Evolutionary conservation across 92 coral and sea anemone genomes (phyloP), one percentile per base, ranked within the genome.

Genomic region (Ricordea florida): DNA sequence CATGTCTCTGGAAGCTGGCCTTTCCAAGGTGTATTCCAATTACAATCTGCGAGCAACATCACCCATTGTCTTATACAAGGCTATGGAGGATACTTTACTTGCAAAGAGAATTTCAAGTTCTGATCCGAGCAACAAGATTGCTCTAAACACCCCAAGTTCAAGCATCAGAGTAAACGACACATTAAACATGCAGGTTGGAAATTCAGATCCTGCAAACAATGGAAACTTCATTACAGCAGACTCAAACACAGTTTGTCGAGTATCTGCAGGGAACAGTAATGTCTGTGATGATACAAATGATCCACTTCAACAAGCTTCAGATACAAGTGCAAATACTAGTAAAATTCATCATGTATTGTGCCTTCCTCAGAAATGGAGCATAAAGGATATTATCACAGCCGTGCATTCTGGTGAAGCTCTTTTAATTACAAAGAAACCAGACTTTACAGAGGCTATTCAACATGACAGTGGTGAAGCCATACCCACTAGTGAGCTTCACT

Each of bases 41-140:
- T 76, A 81, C 59, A 87, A 85, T 43, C 76, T 91, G 56, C 91
- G 97, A 16, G 81, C 82, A 51, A 91, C 97, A n/a, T 87, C 93
- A 16, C 90, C 93, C 2, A 84, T 83, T 33, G 80, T 87, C 24
- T 66, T 91, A n/a, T 88, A 81, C 35, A 87, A 89, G 46, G 93
- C 93, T 14, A 87, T 86, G 68, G 73, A 69, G 17, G 79, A 64
- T 31, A 40, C 35, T n/a, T 36, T 40, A 45, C 82, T 53, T 23
- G 36, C 57, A 36, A 42, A 60, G 22, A 50, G 44, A 3, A 18
- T 47, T 11, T 34, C 42, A 36, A n/a, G 29, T 22, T 26, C 76
- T 24, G 42, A 48, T 69, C 47, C 53, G 0, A 69, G 11, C 49
- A 24, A 52, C 37, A 51, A 69, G 50, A 52, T 50, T 69, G 62